Conservation (phyloP, 1,140 invertebrate species). For the Lineus longissimus region DNA sequence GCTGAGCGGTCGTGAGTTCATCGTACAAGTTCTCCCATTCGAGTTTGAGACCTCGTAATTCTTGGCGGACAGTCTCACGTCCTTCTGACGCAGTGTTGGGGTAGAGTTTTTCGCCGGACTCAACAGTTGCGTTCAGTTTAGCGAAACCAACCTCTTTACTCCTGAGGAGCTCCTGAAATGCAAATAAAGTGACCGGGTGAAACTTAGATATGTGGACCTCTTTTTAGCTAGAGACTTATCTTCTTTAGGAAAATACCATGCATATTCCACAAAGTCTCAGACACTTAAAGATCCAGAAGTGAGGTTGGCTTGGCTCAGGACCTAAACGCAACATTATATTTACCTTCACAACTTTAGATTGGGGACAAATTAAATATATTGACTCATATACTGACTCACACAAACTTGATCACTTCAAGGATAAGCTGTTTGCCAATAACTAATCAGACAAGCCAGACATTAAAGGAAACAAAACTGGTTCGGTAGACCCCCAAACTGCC, state of each 20-base stretch:
- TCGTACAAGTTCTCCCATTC: conserved; percentile 80
- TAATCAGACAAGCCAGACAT: no score
- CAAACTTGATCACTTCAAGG: no score
- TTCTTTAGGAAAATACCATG: neutral
- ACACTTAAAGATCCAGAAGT: neutral
- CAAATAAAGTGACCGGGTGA: conserved; percentile 27
- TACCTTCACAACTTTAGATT: no score
- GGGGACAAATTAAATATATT: no score
- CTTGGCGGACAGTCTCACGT: conserved; percentile 76
- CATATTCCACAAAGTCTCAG: neutral
- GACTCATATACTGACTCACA: no score
- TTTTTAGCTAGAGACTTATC: neutral
- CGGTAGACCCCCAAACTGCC: no score
- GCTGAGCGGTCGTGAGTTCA: conserved; percentile 53
- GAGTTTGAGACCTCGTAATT: conserved; percentile 64
- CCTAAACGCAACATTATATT: no score
- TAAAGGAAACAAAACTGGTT: no score
- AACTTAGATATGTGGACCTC: neutral
- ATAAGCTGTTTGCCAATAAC: no score
- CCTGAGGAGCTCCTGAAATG: conserved; percentile 71
- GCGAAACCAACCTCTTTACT: conserved; percentile 73
- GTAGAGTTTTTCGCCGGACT: conserved; percentile 84
- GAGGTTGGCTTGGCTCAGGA: neutral
- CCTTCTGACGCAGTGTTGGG: conserved; percentile 81
- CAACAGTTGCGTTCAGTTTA: conserved; percentile 77